Percentiles rank a stretch among this genome's conserved stretches.
Evolutionary conservation across 2,797 vertebrate genomes (phyloP).

Genomic region (Bradypodion pumilum): DNA sequence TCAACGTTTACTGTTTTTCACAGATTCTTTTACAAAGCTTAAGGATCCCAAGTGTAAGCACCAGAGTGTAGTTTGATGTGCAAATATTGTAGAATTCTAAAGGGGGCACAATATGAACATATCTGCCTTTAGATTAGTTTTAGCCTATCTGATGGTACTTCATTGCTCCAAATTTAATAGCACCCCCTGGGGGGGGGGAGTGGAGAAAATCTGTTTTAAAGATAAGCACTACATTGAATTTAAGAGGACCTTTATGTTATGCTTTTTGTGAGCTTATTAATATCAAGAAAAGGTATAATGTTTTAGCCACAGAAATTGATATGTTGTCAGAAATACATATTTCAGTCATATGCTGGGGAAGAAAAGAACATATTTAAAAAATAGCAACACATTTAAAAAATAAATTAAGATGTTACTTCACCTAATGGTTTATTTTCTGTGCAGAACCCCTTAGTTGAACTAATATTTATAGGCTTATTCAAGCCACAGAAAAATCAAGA

Average conservation of each 20-base stretch:
- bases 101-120: conserved; percentile 39
- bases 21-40: conserved; percentile 65
- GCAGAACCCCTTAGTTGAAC: conserved; percentile 46
- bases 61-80: conserved; percentile 73
- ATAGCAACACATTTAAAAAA: too few relatives aligned
- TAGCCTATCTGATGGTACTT: conserved; percentile 5
- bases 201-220: neutral
- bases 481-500: conserved; percentile 64
- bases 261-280: neutral
- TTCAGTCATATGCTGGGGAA: conserved; percentile 24
- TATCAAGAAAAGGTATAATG: neutral
- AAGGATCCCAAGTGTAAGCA: conserved; percentile 70
- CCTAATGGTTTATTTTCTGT: conserved; percentile 56
- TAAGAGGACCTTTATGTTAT: neutral
- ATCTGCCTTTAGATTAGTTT: conserved; percentile 18
- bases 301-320: conserved; percentile 25
- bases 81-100: conserved; percentile 71
- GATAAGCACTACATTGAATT: neutral
- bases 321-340: conserved; percentile 36
- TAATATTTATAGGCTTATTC: conserved; percentile 40
- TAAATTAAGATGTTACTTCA: neutral
- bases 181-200: neutral
- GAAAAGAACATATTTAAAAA: conserved; percentile 9
- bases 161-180: neutral
- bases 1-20: conserved; percentile 72